Base-by-base conservation (phyloP, 2,113 vertebrate species). In the Hydrolagus affinis region DNA sequence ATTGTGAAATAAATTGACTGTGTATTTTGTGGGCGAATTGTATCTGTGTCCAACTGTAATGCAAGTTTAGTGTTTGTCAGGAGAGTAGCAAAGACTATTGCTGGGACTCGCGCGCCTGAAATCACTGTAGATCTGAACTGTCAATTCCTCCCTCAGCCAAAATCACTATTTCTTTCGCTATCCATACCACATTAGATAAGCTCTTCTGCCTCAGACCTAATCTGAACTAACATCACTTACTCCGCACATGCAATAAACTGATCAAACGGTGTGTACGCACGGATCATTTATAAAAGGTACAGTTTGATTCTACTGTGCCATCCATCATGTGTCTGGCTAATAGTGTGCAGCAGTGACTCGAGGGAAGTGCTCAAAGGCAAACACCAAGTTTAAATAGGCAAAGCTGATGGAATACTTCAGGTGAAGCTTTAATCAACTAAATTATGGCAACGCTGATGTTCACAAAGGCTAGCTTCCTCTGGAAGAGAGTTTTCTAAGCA, bases 211-310 rank as follows among this genome's bases (percentile, higher is more conserved):
- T 19, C 59, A 59, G 44, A 32, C 15, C 30, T 44, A 74, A 74
- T 32, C 72, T 74, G 72, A 74, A 74, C 72, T 74, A 75, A 19
- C 73, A 75, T 75, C 9, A 75, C 73, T 75, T 44, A 6, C 44
- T 3, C 4, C 56, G 21, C 32, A 75, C 17, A 21, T 32, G 56
- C 56, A 75, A 75, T 75, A 75, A 12, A 9, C n/a, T 21, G 11
- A 44, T 11, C 4, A 75, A 75, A 6, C 32, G 3, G n/a, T 56
- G 32, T 75, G 32, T 44, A 75, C 56, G 32, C 32, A 75, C 56
- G 32, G 56, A 56, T 57, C 32, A 21, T 56, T 75, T 75, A 75
- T 44, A 74, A 19, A 30, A 32, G 30, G 1, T 75, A 21, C 73
- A 56, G 25, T 25, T 73, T 73, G 25, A 30, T 73, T 73, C 30